Base-by-base conservation (phyloP, 2,888 invertebrate species). In the Linnaemya vulpina region DNA sequence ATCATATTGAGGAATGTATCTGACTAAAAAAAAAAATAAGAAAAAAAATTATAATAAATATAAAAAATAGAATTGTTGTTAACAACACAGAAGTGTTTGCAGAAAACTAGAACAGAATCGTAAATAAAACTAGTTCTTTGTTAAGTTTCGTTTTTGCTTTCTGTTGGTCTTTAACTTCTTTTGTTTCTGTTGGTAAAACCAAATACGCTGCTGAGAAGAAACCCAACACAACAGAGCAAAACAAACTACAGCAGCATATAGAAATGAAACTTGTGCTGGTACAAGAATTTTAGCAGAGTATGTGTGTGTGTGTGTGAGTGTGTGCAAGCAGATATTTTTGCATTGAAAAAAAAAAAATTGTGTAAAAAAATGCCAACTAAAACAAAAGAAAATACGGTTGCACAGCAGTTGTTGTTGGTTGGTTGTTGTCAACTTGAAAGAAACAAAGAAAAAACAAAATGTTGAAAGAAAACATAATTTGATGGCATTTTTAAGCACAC, bases 71-170 rank as follows among this genome's bases (percentile, higher is more conserved):
- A 30, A 51, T 20, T 35, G 38, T 46, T 73, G 40, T 30, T 20
- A 68, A 74, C 30, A 67, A 77, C 53, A 60, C 15, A 68, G 53
- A 53, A 60, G 53, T 20, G 15, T 68, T 53, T 20, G 15, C 55
- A 71, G 15, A 63, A 80, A 81, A 77, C 43, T 81, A 70, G 78
- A 78, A 85, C 81, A 82, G 43, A 74, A 51, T 77, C 62, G 55
- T 74, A 53, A 60, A 84, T 46, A 78, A 85, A 84, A 82, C 81
- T 71, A 82, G 77, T 85, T 82, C 55, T 73, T 73, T 80, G 71
- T 63, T 71, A 35, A 63, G 51, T 78, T 49, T 63, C 11, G 10
- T 53, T 65, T 43, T 77, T 67, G 53, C 58, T 60, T 77, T 80
- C 35, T 60, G 35, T 80, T 80, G 35, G 46, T 73, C 46, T 73